Percentiles rank a stretch among this genome's conserved stretches.
Conservation (phyloP, 2,113 vertebrate genomes). For the Heterochromis multidens region DNA sequence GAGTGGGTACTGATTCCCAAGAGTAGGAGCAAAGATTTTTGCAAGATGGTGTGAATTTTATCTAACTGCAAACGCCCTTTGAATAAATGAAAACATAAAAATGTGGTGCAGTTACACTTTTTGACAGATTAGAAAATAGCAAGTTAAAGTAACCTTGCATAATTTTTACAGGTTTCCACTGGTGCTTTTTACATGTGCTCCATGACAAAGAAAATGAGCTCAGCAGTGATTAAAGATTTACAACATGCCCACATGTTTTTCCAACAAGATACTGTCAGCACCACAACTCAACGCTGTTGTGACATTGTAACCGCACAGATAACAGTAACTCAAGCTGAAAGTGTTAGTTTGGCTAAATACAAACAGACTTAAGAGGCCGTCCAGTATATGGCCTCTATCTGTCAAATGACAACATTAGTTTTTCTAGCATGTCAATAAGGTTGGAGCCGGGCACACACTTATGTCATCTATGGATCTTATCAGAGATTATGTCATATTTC, state of each 20-base stretch:
- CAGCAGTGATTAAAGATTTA: not conserved
- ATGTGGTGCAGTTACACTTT: no score
- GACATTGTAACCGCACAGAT: not conserved
- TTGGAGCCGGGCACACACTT: not conserved
- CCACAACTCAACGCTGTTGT: not conserved
- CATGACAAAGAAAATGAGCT: not conserved
- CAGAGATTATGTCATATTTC: not conserved
- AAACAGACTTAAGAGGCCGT: not conserved
- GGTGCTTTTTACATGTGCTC: not conserved
- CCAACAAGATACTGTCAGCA: not conserved
- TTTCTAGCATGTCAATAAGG: no score
- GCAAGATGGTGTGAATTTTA: no score
- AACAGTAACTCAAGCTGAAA: not conserved
- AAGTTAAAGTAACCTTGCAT: not conserved
- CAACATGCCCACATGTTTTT: not conserved
- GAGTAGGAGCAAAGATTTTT: no score
- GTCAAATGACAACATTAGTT: not conserved
- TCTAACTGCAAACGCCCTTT: not conserved
- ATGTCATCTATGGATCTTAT: not conserved
- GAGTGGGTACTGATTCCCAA: not conserved
- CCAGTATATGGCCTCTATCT: not conserved
- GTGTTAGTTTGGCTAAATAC: not conserved
- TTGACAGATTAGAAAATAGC: not conserved
- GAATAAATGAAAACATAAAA: not conserved
- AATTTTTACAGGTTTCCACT: not conserved